These are phyloP conservation scores for Campylorhamphus procurvoides DNA, from an alignment of 2,113 vertebrate genomes.

Conservation along the genomic window DNA sequence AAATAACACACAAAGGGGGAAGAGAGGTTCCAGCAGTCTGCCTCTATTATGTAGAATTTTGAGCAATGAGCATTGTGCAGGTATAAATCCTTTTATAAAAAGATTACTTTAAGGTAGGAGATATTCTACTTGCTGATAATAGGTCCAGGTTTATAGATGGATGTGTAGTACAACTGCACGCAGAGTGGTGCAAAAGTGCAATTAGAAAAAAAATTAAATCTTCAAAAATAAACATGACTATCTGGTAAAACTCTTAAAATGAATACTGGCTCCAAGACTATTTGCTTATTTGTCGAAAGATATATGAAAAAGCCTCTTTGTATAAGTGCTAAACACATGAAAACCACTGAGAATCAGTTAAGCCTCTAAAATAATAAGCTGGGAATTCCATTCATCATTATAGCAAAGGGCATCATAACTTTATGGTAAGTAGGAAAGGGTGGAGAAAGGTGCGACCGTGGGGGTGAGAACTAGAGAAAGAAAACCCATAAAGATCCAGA, in stretches of 20 bases:
- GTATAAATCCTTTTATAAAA: not conserved
- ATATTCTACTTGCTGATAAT: not conserved
- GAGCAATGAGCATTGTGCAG: not conserved
- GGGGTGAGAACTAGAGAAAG: not conserved
- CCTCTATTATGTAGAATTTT: not conserved
- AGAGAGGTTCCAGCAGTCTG: not conserved
- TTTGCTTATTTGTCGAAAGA: slow-evolving; percentile 40
- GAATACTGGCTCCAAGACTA: not conserved
- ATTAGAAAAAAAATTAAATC: not conserved
- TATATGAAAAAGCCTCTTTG: slow-evolving; percentile 42
- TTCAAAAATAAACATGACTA: slow-evolving; percentile 15
- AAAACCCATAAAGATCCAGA: not conserved
- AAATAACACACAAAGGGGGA: not conserved
- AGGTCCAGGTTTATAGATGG: not conserved
- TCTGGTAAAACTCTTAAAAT: slow-evolving; percentile 38
- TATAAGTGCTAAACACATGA: slow-evolving; percentile 9
- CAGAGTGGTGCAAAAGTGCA: not conserved
- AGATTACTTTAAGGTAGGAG: not conserved
- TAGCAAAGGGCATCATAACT: slow-evolving; percentile 39
- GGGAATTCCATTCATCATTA: slow-evolving; percentile 51
- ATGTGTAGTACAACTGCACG: not conserved
- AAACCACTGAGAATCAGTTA: slow-evolving; percentile 40
- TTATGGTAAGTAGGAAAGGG: slow-evolving; percentile 9
- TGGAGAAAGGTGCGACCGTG: slow-evolving; percentile 6
- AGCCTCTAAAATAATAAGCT: slow-evolving; percentile 59